Base-by-base conservation (phyloP, 2,888 invertebrate species). In the Dexiosoma caninum region DNA sequence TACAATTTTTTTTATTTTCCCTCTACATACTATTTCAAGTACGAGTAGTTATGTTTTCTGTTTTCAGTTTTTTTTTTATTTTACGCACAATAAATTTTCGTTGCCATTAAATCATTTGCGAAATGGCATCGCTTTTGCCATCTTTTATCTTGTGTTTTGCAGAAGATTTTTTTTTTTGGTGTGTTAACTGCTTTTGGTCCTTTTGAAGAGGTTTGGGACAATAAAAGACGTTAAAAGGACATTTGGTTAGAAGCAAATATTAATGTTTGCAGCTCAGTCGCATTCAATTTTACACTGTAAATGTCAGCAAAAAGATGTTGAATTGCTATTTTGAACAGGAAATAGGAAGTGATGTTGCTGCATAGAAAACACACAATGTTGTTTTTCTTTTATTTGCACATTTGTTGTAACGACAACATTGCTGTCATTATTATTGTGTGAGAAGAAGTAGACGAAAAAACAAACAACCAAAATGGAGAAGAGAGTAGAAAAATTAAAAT, bases 61-160 rank as follows among this genome's bases (percentile, higher is more conserved):
- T n/a, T n/a, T n/a, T n/a, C n/a, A n/a, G 64, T 72, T 78, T 57
- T 67, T 46, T 71, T 64, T 71, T 74, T 88, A 87, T 64, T 78
- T 72, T 75, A 88, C 87, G 88, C 86, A 86, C 86, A 86, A 88
- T 88, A 89, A 89, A 88, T 88, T 88, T 87, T 87, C 86, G 83
- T 80, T 85, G 85, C 85, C 89, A 86, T 89, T 88, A 88, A 88
- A 87, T 88, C 87, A 88, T 86, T 86, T 84, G 66, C 81, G 64
- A 83, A 84, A 75, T 80, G 81, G 55, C 64, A 81, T 81, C 77
- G 62, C 64, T 72, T 69, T 69, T 81, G 72, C 62, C 57, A 70
- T 81, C 77, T 81, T n/a, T 69, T 40, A 75, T 51, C 42, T 67
- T 59, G 12, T 40, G 57, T 27, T 44, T 10, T 19, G 32, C 37